Evolutionary conservation across 92 coral and sea anemone genomes (phyloP).

Genomic region (Epizoanthus scotinus): DNA sequence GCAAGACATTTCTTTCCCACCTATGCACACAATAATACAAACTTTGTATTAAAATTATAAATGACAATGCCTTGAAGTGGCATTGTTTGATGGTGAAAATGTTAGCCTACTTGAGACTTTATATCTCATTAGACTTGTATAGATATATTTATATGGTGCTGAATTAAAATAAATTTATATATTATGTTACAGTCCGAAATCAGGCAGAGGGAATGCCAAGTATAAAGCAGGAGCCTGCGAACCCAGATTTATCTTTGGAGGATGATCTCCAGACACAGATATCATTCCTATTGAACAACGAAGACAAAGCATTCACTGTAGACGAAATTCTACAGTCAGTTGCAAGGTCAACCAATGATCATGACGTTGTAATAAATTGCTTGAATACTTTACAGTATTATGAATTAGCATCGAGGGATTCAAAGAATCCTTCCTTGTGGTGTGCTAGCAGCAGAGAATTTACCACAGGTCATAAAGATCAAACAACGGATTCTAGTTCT

Average conservation of each 20-base stretch:
- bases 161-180: not conserved
- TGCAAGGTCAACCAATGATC: constrained; percentile 20
- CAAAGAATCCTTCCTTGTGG: constrained; percentile 18
- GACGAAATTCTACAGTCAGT: constrained; percentile 25
- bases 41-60: no score
- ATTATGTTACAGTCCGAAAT: constrained; percentile 3
- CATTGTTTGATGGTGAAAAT: no score
- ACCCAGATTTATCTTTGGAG: constrained; percentile 18
- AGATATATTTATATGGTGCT: no score
- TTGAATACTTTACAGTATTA: constrained; percentile 3
- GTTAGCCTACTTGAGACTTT: no score
- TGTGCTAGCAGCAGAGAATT: constrained; percentile 16
- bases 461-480: not conserved
- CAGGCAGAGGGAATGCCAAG: not conserved
- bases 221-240: constrained; percentile 11
- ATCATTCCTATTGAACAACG: constrained; percentile 24
- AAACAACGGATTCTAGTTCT: not conserved
- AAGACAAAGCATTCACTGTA: constrained; percentile 12
- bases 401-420: not conserved
- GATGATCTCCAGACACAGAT: constrained; percentile 34
- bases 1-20: no score
- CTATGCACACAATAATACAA: no score
- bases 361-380: constrained; percentile 31
- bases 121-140: no score
- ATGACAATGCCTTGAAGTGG: no score